These are phyloP conservation scores for Xenopus tropicalis DNA, from an alignment of 2,113 vertebrate species.

Conservation along the genomic window UCB_Xtro_10.0 CM004452.2:10358501-10359000, in stretches of 20 bases:
- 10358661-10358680: conserved; percentile 64
- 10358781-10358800: conserved; percentile 63
- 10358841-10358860: conserved; percentile 26
- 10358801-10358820: conserved; percentile 50
- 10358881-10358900: not conserved
- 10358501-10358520: no score
- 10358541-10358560: no score
- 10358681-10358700: conserved; percentile 74
- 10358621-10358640: conserved; percentile 68
- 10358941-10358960: conserved; percentile 63
- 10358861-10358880: not conserved
- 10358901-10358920: not conserved
- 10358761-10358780: conserved; percentile 60
- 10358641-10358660: conserved; percentile 66
- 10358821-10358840: conserved; percentile 63
- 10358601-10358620: conserved; percentile 47
- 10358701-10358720: conserved; percentile 74
- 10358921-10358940: conserved; percentile 50
- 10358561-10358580: no score
- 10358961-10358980: conserved; percentile 61
- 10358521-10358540: no score
- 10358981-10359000: conserved; percentile 54
- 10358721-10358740: conserved; percentile 69
- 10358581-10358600: no score
- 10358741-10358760: conserved; percentile 62